Evolutionary conservation across 1,140 invertebrate species (phyloP), one percentile per base, ranked within the genome.

Genomic region (Atta texana): DNA sequence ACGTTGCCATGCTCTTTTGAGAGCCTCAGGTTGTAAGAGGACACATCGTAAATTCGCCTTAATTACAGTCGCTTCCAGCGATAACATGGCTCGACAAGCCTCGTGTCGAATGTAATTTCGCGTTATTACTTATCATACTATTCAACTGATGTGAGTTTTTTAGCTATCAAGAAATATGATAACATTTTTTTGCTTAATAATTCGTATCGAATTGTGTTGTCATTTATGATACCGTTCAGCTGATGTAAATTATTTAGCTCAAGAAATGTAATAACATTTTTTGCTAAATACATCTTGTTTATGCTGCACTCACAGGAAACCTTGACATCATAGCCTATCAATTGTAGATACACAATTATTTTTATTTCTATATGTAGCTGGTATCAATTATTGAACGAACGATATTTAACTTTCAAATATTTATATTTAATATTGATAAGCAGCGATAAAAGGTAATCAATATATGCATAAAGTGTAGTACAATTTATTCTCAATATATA

Each of bases 1-100:
- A 31, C 12, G 63, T 44, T 28, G 21, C 10, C 53, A 16, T n/a
- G 28, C 28, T 59, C 14, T 14, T 69, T 24, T 34, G 34, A 63
- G 39, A 71, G 31, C 44, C 63, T 44, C 57, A 68, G 66, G 5
- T 64, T 12, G 24, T 44, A n/a, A 69, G 18, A 77, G 24, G 77
- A 90, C 82, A 91, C 87, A 72, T 87, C 80, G 85, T 85, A 88
- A 90, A 87, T 85, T 59, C 75, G 49, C 39, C 53, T 85, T 87
- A 90, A 90, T 87, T 89, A 57, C 63, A 14, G 16, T 63, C 55
- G 63, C 74, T 76, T 61, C 24, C 49, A 72, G 75, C 75, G 75
- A 90, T 89, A 69, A 85, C 89, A 39, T 72, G 53, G 74, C 1
- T 2, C 71, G 18, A 90, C 89, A 88, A 85, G 84, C 88, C 63